Conservation (phyloP, 2,797 vertebrate species). For the Caiman crocodilus region DNA sequence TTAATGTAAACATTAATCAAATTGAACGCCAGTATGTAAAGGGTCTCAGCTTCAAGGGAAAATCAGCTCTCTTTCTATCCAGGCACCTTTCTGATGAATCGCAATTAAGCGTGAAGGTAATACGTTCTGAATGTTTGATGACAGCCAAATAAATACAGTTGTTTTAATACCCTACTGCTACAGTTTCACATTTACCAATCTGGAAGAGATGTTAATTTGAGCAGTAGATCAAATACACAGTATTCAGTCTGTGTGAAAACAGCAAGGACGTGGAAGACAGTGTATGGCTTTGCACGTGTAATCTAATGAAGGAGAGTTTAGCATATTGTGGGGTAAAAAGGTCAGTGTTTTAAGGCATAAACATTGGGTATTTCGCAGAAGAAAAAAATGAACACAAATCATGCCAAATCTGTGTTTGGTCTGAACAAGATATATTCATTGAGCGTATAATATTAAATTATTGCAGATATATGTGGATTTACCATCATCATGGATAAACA, state of each 20-base stretch:
- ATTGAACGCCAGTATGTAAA: slow-evolving; percentile 40
- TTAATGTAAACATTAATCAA: slow-evolving; percentile 78
- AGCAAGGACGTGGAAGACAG: not conserved
- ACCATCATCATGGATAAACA: not conserved
- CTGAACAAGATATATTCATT: slow-evolving; percentile 25
- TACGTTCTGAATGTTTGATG: slow-evolving; percentile 41
- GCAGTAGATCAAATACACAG: not conserved
- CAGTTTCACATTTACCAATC: not conserved
- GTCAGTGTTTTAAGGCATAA: not conserved
- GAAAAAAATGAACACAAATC: not conserved
- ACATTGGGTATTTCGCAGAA: not conserved
- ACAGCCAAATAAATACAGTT: not conserved
- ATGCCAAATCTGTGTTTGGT: not conserved
- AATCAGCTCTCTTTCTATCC: slow-evolving; percentile 9
- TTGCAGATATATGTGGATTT: not conserved
- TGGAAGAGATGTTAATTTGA: slow-evolving; percentile 8
- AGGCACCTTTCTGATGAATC: slow-evolving; percentile 45
- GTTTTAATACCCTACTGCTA: not conserved
- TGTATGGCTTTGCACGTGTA: not conserved
- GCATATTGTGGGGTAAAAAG: slow-evolving; percentile 5
- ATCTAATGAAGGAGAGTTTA: slow-evolving; percentile 22
- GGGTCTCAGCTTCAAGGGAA: slow-evolving; percentile 37
- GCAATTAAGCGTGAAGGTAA: slow-evolving; percentile 27
- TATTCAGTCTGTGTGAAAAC: not conserved
- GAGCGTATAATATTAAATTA: slow-evolving; percentile 1